Base-by-base conservation (phyloP, 2,888 invertebrate species). In the Lepidochrysops patricia region DNA sequence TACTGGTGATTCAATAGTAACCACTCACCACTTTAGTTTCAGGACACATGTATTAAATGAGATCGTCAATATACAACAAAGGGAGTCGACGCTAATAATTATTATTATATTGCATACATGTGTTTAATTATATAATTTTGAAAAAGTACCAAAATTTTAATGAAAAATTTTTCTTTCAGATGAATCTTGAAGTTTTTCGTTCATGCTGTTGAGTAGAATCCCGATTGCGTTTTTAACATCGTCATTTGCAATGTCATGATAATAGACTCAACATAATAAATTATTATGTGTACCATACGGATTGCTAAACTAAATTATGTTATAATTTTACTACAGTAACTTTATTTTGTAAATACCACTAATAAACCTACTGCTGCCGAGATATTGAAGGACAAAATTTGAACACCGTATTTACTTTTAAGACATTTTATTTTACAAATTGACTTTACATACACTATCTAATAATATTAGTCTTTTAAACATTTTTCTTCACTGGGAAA, bases 91-190 rank as follows among this genome's bases (percentile, higher is more conserved):
- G 74, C 68, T 67, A 70, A 25, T 49, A 26, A 35, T 35, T 58
- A 50, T 49, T 34, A 35, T 35, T 58, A 50, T 34, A 32, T 54
- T 54, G 32, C 13, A 79, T 78, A 80, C 82, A 82, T 82, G 82
- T 80, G 82, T 77, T 76, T 67, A 64, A 76, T 73, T 76, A 75
- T 70, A 64, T 73, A 74, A 70, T 69, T 63, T 32, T 58, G 12
- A 69, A 72, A 74, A 67, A 74, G 65, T 72, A 74, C 72, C 71
- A 63, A 66, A 72, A 74, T 80, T 82, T 82, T 80, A 82, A 82
- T 77, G 73, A 74, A 74, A 69, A 77, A 78, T 88, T 88, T 86
- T 80, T 84, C 82, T 88, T 88, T 87, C 88, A 88, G 88, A 88
- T 88, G 80, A 83, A 77, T 81, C 84, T 86, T 85, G 84, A 78